These are phyloP conservation scores for Megalops atlanticus DNA, from an alignment of 2,113 vertebrate species.

Conservation along the genomic window DNA sequence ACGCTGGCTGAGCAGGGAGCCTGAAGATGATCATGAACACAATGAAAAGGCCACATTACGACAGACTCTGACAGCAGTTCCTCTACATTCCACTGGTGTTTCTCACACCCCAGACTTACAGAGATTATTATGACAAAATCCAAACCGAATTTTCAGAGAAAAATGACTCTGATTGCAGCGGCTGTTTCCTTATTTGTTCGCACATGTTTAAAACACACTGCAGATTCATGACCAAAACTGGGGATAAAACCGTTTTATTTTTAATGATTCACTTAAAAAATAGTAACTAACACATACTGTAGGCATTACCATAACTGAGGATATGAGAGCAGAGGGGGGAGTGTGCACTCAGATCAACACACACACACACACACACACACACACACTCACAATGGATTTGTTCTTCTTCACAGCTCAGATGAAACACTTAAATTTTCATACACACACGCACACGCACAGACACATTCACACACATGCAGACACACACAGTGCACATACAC, in stretches of 20 bases:
- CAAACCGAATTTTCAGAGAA: background rate
- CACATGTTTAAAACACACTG: conserved; percentile 69
- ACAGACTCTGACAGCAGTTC: background rate
- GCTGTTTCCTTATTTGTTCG: conserved; percentile 53
- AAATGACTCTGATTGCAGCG: background rate
- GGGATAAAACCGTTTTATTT: conserved; percentile 44
- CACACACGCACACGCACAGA: background rate
- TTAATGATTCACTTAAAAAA: conserved; percentile 36
- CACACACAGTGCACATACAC: background rate
- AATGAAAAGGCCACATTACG: background rate
- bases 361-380: conserved; percentile 42
- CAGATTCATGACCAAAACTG: conserved; percentile 63
- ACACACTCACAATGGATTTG: conserved; percentile 49
- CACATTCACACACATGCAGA: background rate
- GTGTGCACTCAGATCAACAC: too few relatives aligned
- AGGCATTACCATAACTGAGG: conserved; percentile 40
- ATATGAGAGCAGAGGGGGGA: conserved; percentile 60
- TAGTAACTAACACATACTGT: conserved; percentile 62
- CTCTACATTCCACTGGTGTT: background rate
- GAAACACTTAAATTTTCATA: background rate
- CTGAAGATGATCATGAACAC: background rate
- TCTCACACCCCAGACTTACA: background rate
- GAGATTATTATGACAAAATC: background rate
- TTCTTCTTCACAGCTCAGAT: conserved; percentile 61
- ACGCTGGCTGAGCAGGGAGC: background rate